Conservation (phyloP, 1,140 invertebrate species). For the Colletes gigas region DNA sequence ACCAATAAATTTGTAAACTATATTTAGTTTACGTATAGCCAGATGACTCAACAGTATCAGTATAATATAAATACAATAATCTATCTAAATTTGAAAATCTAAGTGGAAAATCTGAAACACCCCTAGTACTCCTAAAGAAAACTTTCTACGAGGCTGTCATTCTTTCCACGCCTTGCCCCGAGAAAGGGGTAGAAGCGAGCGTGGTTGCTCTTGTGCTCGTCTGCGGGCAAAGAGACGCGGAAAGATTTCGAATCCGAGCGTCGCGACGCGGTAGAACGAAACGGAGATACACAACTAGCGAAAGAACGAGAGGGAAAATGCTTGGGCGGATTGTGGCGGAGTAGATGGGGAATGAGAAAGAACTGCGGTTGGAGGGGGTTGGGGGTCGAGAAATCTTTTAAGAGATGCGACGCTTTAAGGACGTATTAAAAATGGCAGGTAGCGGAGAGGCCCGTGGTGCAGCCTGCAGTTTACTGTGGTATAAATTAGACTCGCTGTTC, state of each 20-base stretch:
- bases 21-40: no score
- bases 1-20: no score
- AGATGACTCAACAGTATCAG: no score
- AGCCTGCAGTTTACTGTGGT: conserved; percentile 67
- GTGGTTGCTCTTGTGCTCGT: conserved; percentile 11
- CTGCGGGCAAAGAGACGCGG: conserved; percentile 23
- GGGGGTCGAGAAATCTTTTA: conserved; percentile 63
- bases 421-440: conserved; percentile 68
- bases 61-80: no score
- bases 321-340: not conserved
- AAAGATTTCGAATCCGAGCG: conserved; percentile 34
- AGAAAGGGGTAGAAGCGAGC: not conserved
- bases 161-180: no score
- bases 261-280: not conserved
- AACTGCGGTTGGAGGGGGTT: not conserved
- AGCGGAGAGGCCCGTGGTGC: conserved; percentile 51
- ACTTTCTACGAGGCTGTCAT: no score
- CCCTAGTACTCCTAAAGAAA: no score
- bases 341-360: not conserved
- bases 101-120: no score
- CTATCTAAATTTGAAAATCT: no score
- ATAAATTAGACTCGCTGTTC: conserved; percentile 72
- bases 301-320: not conserved
- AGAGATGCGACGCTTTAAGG: conserved; percentile 66
- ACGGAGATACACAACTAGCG: not conserved